Evolutionary conservation across 2,797 vertebrate genomes (phyloP), one percentile per base, ranked within the genome.

Genomic region (Sparidentex hasta): DNA sequence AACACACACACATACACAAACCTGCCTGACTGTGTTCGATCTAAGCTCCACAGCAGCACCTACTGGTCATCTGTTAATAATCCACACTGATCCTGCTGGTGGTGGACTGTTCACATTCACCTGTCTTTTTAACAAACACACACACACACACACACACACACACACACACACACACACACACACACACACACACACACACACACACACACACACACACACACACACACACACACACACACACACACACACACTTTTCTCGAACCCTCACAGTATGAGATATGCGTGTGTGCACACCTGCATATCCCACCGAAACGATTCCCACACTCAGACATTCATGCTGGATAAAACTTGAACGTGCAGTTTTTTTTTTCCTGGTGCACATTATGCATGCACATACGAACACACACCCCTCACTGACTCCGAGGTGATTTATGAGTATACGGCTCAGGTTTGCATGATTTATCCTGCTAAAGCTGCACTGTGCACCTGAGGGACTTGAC

Each of bases 1-100:
- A 27, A 27, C 27, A 27, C 27, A 18, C 54, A 23, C 21, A 48
- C 55, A 74, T 61, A 65, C 62, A 59, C 27, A 23, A 11, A 62
- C 46, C 62, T 23, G 41, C 20, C 14, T 17, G 5, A 5, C 3
- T 46, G 13, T 7, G 16, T 44, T 72, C 48, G 44, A 76, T 71
- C 64, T 69, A 17, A 85, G 91, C 90, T 75, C 90, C 86, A 90
- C 91, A 94, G 91, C 93, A 87, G 79, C 93, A 87, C 92, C 92
- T 93, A 80, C 87, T 91, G 92, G 91, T 47, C 68, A 17, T 17
- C n/a, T 11, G 5, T 17, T 25, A 65, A 55, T 44, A 44, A 27
- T 61, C 62, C 7, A 11, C 48, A 38, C 52, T 56, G 43, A 83
- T 70, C 51, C 67, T 38, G 57, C 76, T 41, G 63, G 29, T 57